phyloP scores from a whole-genome alignment of 2,113 vertebrate species.

The Erpornis zantholeuca region DNA sequence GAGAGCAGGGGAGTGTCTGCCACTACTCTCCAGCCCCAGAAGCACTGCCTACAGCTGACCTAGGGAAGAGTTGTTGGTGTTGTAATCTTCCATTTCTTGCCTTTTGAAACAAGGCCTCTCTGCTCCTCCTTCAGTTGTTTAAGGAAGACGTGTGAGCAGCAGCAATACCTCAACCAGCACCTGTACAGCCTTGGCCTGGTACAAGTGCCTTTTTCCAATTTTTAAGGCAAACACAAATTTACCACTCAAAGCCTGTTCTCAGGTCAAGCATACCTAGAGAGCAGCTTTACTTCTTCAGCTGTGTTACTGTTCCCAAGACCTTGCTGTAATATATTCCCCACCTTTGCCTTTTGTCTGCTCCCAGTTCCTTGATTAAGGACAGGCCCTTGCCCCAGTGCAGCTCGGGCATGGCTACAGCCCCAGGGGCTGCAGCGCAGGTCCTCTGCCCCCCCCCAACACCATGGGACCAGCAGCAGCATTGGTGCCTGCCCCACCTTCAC shows the following conservation, averaged over 20 bases:
- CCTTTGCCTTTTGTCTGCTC: background rate
- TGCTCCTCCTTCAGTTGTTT: background rate
- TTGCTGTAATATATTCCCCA: accelerated
- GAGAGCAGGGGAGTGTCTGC: background rate
- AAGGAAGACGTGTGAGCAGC: background rate
- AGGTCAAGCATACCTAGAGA: background rate
- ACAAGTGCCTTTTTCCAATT: background rate
- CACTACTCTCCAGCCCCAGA: accelerated
- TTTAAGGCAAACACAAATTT: background rate
- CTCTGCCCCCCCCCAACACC: background rate
- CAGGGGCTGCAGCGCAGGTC: background rate
- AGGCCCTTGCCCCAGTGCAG: background rate
- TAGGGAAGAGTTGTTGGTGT: accelerated
- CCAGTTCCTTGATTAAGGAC: background rate
- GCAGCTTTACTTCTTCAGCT: background rate
- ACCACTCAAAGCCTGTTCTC: background rate
- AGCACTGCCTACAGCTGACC: background rate
- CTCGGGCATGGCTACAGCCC: background rate
- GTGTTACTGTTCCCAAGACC: background rate
- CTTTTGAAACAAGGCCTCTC: background rate
- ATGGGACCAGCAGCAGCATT: too few species aligned
- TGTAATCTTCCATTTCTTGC: background rate
- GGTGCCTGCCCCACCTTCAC: background rate
- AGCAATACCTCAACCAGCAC: background rate
- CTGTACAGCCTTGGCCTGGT: accelerated